These are phyloP conservation scores for Orestias chungarensis DNA, from an alignment of 2,797 vertebrate genomes.

Conservation along the genomic window DNA sequence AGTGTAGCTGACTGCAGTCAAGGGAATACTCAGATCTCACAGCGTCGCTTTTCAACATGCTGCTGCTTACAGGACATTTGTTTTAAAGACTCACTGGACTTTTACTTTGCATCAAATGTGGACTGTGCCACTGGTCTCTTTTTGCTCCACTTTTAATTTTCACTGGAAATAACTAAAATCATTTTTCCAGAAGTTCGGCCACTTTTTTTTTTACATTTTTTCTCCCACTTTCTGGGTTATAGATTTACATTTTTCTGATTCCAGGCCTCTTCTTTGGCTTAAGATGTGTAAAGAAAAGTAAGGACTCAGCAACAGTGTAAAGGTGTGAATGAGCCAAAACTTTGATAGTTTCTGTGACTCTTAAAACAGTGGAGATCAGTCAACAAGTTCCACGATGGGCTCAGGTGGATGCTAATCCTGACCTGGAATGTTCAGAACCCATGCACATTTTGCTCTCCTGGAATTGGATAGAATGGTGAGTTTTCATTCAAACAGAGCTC, in stretches of 20 bases:
- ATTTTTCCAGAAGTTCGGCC: slow-evolving; percentile 2
- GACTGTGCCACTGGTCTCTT: slow-evolving; percentile 44
- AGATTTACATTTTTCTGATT: slow-evolving; percentile 11
- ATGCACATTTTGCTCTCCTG: slow-evolving; percentile 41
- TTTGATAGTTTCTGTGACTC: neutral
- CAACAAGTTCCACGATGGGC: slow-evolving; percentile 25
- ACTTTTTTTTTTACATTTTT: slow-evolving; percentile 13
- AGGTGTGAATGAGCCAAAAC: slow-evolving; percentile 27
- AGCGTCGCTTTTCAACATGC: slow-evolving; percentile 50
- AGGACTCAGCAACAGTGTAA: slow-evolving; percentile 22
- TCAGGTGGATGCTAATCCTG: slow-evolving; percentile 64
- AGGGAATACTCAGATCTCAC: slow-evolving; percentile 60
- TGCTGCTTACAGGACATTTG: slow-evolving; percentile 43
- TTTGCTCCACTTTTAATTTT: slow-evolving; percentile 28
- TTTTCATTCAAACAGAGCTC: slow-evolving; percentile 12
- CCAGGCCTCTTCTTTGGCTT: slow-evolving; percentile 18
- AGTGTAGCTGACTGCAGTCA: slow-evolving; percentile 56
- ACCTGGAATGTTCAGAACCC: slow-evolving; percentile 44
- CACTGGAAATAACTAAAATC: slow-evolving; percentile 44
- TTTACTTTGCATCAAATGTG: slow-evolving; percentile 30
- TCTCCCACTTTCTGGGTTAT: neutral
- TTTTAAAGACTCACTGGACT: slow-evolving; percentile 20
- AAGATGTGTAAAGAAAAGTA: slow-evolving; percentile 33
- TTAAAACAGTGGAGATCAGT: slow-evolving; percentile 33
- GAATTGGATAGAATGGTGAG: slow-evolving; percentile 65